A percentile compares a stretch with the other conserved stretches of the same genome.
These are phyloP conservation scores for Gymnothorax javanicus DNA, from an alignment of 2,797 vertebrate genomes.

Conservation along the genomic window DNA sequence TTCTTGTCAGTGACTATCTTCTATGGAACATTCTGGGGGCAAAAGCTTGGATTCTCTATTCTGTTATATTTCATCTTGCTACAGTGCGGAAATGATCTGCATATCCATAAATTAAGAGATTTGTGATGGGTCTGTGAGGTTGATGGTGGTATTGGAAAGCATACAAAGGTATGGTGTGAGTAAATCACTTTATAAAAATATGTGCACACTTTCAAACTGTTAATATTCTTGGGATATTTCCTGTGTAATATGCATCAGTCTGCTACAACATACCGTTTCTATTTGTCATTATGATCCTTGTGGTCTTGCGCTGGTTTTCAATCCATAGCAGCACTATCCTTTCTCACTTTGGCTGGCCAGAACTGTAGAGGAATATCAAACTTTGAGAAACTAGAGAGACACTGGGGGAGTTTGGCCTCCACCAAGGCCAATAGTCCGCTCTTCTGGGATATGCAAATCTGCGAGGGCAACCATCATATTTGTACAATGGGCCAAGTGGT, in stretches of 20 bases:
- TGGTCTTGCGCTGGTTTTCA: not conserved
- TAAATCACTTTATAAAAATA: not conserved
- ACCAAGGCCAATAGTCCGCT: too few relatives aligned
- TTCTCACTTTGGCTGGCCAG: too few relatives aligned
- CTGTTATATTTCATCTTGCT: not conserved
- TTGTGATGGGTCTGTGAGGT: not conserved
- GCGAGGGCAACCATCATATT: too few relatives aligned
- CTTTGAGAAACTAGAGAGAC: too few relatives aligned
- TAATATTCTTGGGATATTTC: not conserved
- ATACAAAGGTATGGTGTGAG: not conserved
- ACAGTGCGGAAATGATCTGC: not conserved
- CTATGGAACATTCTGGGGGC: not conserved
- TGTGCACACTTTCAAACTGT: not conserved
- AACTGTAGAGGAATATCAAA: too few relatives aligned
- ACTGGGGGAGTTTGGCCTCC: too few relatives aligned
- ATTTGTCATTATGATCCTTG: not conserved
- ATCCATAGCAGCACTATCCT: not conserved
- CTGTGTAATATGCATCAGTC: not conserved
- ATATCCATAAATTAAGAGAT: not conserved
- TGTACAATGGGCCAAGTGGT: too few relatives aligned
- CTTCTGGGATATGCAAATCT: too few relatives aligned
- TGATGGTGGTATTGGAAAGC: not conserved
- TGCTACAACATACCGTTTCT: not conserved
- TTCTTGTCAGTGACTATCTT: not conserved
- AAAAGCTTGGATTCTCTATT: not conserved